phyloP scores from a whole-genome alignment of 2,888 invertebrate species.

The Synergus japonicus region DNA sequence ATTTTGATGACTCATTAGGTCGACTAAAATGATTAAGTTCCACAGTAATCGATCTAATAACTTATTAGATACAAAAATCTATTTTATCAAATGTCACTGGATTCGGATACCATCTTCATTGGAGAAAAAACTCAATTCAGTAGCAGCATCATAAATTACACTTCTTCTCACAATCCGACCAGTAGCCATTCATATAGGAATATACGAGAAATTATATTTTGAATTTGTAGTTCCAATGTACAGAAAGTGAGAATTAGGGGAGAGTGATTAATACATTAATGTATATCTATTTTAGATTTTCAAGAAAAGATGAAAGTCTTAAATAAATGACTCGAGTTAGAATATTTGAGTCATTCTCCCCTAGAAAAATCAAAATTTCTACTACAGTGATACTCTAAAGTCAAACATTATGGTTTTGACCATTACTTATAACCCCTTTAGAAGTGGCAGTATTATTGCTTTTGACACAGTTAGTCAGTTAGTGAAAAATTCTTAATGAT shows the following conservation, averaged over 20 bases:
- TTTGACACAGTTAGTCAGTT: background rate
- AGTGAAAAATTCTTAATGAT: constrained; percentile 13
- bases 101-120: constrained; percentile 32
- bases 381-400: too few species aligned
- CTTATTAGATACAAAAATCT: background rate
- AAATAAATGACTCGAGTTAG: background rate
- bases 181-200: constrained; percentile 7
- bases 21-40: background rate
- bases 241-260: background rate
- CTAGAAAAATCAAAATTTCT: constrained; percentile 11
- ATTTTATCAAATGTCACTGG: constrained; percentile 28
- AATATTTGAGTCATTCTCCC: background rate
- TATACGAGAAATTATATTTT: background rate
- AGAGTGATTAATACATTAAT: background rate
- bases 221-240: background rate
- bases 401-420: background rate
- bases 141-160: background rate
- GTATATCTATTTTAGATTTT: background rate
- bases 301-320: background rate
- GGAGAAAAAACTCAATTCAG: constrained; percentile 14
- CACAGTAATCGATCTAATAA: background rate
- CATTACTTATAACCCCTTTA: background rate
- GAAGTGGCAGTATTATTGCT: background rate
- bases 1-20: background rate
- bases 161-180: background rate